Evolutionary conservation across 2,888 invertebrate species (phyloP).

Genomic region (Ernsta delagoae): DNA sequence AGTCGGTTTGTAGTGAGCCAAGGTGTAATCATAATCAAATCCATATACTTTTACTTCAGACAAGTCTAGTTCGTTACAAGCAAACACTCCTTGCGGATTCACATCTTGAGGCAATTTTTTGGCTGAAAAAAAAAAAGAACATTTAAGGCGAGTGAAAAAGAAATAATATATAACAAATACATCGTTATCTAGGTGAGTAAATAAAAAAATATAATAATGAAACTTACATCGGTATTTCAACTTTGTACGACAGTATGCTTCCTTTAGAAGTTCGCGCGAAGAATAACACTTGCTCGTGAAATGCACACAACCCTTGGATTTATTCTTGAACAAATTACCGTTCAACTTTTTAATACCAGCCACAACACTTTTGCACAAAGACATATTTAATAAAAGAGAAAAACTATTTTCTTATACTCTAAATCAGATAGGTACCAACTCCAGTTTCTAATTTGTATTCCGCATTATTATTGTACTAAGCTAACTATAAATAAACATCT

Average conservation of each 20-base stretch:
- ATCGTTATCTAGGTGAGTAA: too few species aligned
- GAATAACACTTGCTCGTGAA: conserved; percentile 57
- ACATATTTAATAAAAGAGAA: conserved; percentile 45
- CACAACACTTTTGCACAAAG: conserved; percentile 52
- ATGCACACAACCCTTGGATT: conserved; percentile 47
- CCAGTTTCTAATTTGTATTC: background rate
- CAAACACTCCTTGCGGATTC: conserved; percentile 95
- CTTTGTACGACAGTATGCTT: conserved; percentile 87
- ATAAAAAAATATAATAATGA: background rate
- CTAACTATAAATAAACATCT: conserved; percentile 2
- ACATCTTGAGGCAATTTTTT: conserved; percentile 95
- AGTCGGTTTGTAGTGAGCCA: conserved; percentile 96
- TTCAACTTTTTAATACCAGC: conserved; percentile 56
- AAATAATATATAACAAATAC: too few species aligned
- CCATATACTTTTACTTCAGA: conserved; percentile 97
- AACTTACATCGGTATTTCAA: conserved; percentile 90
- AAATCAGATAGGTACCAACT: background rate
- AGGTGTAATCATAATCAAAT: conserved; percentile 99
- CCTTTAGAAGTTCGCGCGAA: conserved; percentile 76
- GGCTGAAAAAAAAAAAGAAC: conserved; percentile 87
- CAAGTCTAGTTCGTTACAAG: conserved; percentile 97
- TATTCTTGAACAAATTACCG: conserved; percentile 52
- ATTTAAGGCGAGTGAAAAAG: too few species aligned
- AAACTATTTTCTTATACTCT: background rate
- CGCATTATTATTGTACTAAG: background rate